Evolutionary conservation across 2,888 invertebrate species (phyloP), one percentile per base, ranked within the genome.

Genomic region (Hedya salicella): DNA sequence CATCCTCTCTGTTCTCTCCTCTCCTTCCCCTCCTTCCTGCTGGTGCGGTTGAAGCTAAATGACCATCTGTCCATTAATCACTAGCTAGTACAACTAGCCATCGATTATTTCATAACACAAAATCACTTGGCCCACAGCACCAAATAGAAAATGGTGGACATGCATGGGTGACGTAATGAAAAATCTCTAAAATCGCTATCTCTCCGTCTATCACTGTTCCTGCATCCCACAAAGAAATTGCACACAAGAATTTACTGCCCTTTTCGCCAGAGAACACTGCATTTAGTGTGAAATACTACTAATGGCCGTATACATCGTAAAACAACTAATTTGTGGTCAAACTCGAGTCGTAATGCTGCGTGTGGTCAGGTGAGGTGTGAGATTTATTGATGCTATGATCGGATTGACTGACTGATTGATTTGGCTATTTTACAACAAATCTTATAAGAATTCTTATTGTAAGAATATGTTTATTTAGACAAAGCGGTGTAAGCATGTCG

Each of bases 221-320:
- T 63, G 40, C 48, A 49, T 19, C 46, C 68, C 54, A 68, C 48
- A 57, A 65, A 63, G 70, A 70, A 71, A 70, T 71, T 70, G 65
- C 69, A 62, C 44, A 44, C 62, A 54, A 59, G 62, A 62, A 68
- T 71, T 68, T 69, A 71, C 67, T 62, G 59, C 65, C 67, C 49
- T 59, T 66, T 68, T 61, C 57, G 65, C 57, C 42, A 53, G 57
- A 68, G 50, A 62, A 59, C 62, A 56, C 53, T 68, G 61, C 63
- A 32, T 48, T 68, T 68, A 68, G 46, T 36, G 59, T 60, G 65
- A 60, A 46, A 65, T 60, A 48, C 52, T 52, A 60, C 46, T 46
- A 59, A 53, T 50, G 60, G 52, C 32, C 30, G 50, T 44, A 36
- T 57, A 44, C 49, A 42, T 64, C 57, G 64, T 64, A 64, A 64